A percentile compares a stretch with the other conserved stretches of the same genome.
Evolutionary conservation across 1,140 invertebrate species (phyloP).

Genomic region (Xylocopa sonorina): DNA sequence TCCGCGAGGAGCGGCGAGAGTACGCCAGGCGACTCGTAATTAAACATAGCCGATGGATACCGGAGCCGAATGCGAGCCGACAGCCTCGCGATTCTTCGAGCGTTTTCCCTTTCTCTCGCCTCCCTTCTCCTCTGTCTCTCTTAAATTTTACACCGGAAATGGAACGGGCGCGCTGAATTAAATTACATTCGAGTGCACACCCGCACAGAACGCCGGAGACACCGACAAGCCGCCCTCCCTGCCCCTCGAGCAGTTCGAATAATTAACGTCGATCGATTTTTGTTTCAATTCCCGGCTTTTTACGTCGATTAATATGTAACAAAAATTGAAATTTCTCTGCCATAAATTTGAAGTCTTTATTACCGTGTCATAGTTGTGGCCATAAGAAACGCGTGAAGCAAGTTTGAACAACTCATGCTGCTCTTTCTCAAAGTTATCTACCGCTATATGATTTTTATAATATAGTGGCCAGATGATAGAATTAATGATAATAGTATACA

Average conservation of each 20-base stretch:
- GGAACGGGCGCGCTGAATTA: conserved; percentile 26
- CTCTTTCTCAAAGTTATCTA: no score
- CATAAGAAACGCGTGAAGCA: no score
- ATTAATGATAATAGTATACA: neutral
- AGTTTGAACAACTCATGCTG: no score
- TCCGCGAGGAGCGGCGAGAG: conserved; percentile 63
- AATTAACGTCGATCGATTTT: conserved; percentile 34
- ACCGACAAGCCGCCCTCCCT: neutral
- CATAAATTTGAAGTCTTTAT: no score
- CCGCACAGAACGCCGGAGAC: neutral
- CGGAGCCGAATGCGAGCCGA: conserved; percentile 46
- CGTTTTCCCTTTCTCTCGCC: no score
- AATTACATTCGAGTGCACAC: conserved; percentile 18
- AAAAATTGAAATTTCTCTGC: no score
- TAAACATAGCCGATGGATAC: conserved; percentile 68
- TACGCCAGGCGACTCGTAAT: conserved; percentile 72
- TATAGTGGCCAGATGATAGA: no score
- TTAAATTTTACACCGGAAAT: conserved; percentile 52
- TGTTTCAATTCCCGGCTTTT: conserved; percentile 10
- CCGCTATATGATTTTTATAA: no score
- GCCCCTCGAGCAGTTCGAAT: neutral
- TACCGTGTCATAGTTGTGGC: no score
- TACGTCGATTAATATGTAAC: neutral
- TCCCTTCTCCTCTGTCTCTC: no score
- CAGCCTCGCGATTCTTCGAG: conserved; percentile 54